Evolutionary conservation across 2,888 invertebrate species (phyloP).

Genomic region (Ormyrus pomaceus): DNA sequence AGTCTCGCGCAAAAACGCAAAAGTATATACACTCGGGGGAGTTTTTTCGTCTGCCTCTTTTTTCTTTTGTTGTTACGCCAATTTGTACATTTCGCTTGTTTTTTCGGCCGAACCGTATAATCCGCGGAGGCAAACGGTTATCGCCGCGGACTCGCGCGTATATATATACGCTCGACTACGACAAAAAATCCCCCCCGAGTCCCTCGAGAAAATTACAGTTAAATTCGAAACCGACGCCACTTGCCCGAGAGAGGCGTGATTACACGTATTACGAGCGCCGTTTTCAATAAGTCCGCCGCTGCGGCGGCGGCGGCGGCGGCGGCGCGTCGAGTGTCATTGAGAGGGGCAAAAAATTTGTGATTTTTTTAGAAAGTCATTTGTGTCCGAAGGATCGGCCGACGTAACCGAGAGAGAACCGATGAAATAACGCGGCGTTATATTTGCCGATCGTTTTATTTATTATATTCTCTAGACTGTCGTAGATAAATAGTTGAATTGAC

Average conservation of each 20-base stretch:
- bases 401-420: not conserved
- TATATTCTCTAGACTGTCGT: no score
- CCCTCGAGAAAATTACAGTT: slow-evolving; percentile 35
- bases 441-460: not conserved
- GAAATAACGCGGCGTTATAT: not conserved
- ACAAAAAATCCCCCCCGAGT: slow-evolving; percentile 13
- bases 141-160: not conserved
- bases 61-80: not conserved
- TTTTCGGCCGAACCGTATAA: slow-evolving; percentile 1
- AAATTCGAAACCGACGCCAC: slow-evolving; percentile 12
- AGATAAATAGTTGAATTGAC: no score
- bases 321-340: slow-evolving; percentile 16
- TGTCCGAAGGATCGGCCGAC: slow-evolving; percentile 3
- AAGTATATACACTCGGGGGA: not conserved
- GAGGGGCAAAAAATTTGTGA: not conserved
- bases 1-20: no score
- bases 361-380: slow-evolving; percentile 35
- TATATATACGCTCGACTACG: not conserved
- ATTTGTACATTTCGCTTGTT: not conserved
- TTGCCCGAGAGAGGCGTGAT: slow-evolving; percentile 15
- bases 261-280: slow-evolving; percentile 1
- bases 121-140: slow-evolving; percentile 14
- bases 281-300: slow-evolving; percentile 28
- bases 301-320: not conserved
- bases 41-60: not conserved